phyloP scores from a whole-genome alignment of 2,113 vertebrate species.

The Crotalus viridis region DNA sequence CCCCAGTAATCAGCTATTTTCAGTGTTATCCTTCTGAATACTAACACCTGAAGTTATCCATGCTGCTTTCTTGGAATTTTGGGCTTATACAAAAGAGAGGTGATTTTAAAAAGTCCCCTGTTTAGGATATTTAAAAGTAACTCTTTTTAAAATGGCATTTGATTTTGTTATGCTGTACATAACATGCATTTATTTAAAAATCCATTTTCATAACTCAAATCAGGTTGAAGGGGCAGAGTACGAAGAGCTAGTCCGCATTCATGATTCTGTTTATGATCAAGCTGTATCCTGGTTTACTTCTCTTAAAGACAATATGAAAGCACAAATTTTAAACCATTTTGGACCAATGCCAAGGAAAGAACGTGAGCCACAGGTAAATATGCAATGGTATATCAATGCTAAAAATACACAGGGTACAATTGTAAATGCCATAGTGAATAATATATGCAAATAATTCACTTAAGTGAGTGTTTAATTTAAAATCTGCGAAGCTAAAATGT shows the following conservation, averaged over 20 bases:
- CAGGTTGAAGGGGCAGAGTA: constrained; percentile 85
- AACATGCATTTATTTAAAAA: constrained; percentile 46
- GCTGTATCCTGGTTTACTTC: constrained; percentile 89
- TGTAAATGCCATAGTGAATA: not conserved
- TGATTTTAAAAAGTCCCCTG: not conserved
- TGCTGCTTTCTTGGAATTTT: not conserved
- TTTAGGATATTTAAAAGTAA: not conserved
- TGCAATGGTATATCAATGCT: not conserved
- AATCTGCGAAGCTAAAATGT: not conserved
- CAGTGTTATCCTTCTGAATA: not conserved
- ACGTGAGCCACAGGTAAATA: constrained; percentile 81
- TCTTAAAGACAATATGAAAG: constrained; percentile 88
- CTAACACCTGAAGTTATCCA: not conserved
- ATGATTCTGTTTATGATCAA: constrained; percentile 87
- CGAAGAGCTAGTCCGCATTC: constrained; percentile 81
- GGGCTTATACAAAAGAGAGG: not conserved
- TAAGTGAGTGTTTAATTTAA: not conserved
- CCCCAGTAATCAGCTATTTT: not conserved
- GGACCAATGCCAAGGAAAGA: constrained; percentile 87
- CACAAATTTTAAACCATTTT: constrained; percentile 90
- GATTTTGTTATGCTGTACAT: not conserved
- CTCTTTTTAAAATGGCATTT: not conserved
- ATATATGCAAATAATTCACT: not conserved
- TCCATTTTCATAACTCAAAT: constrained; percentile 16
- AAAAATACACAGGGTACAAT: not conserved